phyloP scores from a whole-genome alignment of 2,113 vertebrate genomes.

The Gobio gobio region DNA sequence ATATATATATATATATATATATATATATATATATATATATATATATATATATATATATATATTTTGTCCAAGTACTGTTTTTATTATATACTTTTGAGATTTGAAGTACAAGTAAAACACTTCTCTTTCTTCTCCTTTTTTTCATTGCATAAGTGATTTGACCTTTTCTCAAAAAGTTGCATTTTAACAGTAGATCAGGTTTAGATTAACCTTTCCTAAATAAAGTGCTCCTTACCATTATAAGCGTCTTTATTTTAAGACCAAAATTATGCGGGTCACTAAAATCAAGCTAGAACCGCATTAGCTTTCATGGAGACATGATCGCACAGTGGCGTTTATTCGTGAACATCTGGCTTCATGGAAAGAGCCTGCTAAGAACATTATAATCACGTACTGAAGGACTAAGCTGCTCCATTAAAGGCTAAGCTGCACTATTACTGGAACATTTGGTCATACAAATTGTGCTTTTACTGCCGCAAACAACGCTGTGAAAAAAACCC shows the following conservation, averaged over 20 bases:
- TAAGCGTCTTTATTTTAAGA: constrained; percentile 25
- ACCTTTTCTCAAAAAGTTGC: not conserved
- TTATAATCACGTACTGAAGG: constrained; percentile 75
- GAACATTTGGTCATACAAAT: constrained; percentile 78
- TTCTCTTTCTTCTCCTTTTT: not conserved
- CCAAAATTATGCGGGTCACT: constrained; percentile 49
- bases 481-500: constrained; percentile 59
- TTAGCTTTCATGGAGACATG: constrained; percentile 44
- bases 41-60: too few species aligned
- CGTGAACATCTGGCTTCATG: constrained; percentile 77
- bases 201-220: constrained; percentile 21
- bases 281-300: constrained; percentile 51
- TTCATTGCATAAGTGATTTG: constrained; percentile 30
- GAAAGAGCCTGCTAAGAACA: constrained; percentile 72
- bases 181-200: not conserved
- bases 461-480: constrained; percentile 75
- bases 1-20: too few species aligned
- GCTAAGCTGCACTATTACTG: constrained; percentile 79
- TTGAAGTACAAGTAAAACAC: not conserved
- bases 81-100: too few species aligned
- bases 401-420: constrained; percentile 81
- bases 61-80: too few species aligned
- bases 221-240: not conserved
- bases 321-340: constrained; percentile 61
- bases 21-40: too few species aligned